Evolutionary conservation across 2,113 vertebrate genomes (phyloP).

Genomic region (Lasiurus cinereus): DNA sequence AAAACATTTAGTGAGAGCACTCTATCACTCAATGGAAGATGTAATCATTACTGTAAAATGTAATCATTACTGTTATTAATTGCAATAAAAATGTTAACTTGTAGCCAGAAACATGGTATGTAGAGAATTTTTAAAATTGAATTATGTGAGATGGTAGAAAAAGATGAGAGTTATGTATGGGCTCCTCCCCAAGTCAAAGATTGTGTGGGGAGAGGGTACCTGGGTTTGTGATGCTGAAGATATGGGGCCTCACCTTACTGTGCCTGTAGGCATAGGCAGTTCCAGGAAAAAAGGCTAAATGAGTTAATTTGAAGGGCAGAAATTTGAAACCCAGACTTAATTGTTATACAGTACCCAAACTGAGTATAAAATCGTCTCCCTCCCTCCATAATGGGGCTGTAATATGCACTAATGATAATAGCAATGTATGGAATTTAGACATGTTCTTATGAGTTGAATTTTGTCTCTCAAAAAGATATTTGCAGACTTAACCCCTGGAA

Average conservation of each 20-base stretch:
- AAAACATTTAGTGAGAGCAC: not conserved
- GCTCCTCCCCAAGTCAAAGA: not conserved
- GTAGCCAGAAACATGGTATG: not conserved
- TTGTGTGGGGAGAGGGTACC: fast-evolving
- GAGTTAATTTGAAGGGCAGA: not conserved
- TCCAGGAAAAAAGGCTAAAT: not conserved
- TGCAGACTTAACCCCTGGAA: not conserved
- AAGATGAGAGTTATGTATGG: not conserved
- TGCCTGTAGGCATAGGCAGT: not conserved
- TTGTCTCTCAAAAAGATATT: not conserved
- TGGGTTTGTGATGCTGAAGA: not conserved
- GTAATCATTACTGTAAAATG: not conserved
- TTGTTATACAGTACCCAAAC: not conserved
- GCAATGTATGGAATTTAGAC: not conserved
- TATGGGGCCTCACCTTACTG: fast-evolving
- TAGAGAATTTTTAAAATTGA: not conserved
- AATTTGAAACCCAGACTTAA: not conserved
- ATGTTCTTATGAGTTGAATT: not conserved
- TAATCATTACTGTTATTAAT: not conserved
- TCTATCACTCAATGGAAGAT: not conserved
- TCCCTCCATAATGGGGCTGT: not conserved
- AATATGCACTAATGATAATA: not conserved
- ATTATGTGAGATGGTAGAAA: not conserved
- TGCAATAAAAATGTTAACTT: not conserved
- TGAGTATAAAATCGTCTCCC: not conserved